Evolutionary conservation across 1,140 invertebrate species (phyloP).

Genomic region (Dufourea novaeangliae): DNA sequence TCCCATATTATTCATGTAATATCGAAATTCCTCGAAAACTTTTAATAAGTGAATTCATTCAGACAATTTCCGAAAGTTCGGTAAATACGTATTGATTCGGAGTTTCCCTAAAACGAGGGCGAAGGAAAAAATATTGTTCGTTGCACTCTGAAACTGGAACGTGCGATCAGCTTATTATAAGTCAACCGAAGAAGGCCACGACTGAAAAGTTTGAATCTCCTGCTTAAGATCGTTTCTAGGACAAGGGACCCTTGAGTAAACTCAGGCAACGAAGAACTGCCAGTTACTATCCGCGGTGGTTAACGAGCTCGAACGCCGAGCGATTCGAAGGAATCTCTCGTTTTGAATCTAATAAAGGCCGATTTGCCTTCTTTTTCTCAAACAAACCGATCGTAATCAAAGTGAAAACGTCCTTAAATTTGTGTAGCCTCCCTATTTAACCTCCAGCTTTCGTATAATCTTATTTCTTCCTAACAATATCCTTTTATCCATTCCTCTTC

Average conservation of each 20-base stretch:
- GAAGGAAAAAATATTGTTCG: conserved; percentile 15
- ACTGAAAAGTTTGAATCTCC: conserved; percentile 61
- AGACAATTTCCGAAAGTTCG: background rate
- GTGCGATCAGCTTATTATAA: conserved; percentile 67
- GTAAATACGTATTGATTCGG: conserved; percentile 32
- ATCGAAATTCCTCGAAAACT: background rate
- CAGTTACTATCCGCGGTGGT: conserved; percentile 35
- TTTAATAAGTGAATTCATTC: conserved; percentile 5
- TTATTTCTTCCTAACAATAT: background rate
- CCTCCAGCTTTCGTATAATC: background rate
- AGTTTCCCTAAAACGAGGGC: conserved; percentile 1
- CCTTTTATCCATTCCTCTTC: background rate
- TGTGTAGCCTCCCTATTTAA: background rate
- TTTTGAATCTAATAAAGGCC: conserved; percentile 44
- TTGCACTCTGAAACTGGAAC: conserved; percentile 52
- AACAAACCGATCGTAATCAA: conserved; percentile 19
- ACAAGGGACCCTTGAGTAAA: conserved; percentile 65
- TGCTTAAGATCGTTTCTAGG: conserved; percentile 60
- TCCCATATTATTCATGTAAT: background rate
- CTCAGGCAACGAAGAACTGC: conserved; percentile 56
- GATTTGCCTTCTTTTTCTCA: conserved; percentile 13
- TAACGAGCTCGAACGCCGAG: conserved; percentile 53
- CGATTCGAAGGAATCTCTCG: conserved; percentile 42
- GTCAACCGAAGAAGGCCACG: conserved; percentile 51
- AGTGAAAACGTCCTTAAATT: conserved; percentile 2